Base-by-base conservation (phyloP, 2,888 invertebrate genomes). In the Matsumyia berberina region DNA sequence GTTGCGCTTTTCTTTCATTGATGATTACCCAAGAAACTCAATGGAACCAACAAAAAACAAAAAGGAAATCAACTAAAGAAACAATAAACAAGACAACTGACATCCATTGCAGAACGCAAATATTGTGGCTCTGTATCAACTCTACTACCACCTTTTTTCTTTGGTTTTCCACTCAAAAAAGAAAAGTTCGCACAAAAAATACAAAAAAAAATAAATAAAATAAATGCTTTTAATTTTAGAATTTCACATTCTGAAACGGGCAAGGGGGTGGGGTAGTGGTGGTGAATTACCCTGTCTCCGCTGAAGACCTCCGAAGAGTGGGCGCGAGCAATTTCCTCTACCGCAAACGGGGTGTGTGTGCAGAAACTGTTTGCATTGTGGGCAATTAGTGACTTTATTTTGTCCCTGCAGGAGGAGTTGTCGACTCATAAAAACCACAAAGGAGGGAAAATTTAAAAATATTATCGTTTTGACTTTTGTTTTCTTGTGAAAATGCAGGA, bases 341-440 rank as follows among this genome's bases (percentile, higher is more conserved):
- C 6, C 6, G 24, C 31, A 17, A 11, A 8, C 6, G 12, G 29
- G 42, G 8, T 12, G 29, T 6, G 4, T 11, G 46, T 2, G 9
- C 0, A 19, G 9, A 44, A 44, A 12, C 42, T 67, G 46, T 67
- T 67, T 67, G 76, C 57, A 58, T 67, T 67, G 67, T 29, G 77
- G 67, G 69, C 55, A 77, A 77, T 77, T 77, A 77, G 69, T 77
- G 69, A 69, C 64, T 77, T 67, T 77, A 77, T 77, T 67, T 60
- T 42, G 77, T 53, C 69, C 60, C 67, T 42, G 69, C 60, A 35
- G 44, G 44, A 39, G 62, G 12, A 69, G 77, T 60, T 77, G 58
- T 69, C 77, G 60, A 44, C 42, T 77, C 46, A 35, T 51, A 35
- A 60, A 35, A 64, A 33, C 9, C n/a, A 46, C 64, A 62, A 15